Evolutionary conservation across 2,797 vertebrate genomes (phyloP).

Genomic region (Melanotaenia boesemani): DNA sequence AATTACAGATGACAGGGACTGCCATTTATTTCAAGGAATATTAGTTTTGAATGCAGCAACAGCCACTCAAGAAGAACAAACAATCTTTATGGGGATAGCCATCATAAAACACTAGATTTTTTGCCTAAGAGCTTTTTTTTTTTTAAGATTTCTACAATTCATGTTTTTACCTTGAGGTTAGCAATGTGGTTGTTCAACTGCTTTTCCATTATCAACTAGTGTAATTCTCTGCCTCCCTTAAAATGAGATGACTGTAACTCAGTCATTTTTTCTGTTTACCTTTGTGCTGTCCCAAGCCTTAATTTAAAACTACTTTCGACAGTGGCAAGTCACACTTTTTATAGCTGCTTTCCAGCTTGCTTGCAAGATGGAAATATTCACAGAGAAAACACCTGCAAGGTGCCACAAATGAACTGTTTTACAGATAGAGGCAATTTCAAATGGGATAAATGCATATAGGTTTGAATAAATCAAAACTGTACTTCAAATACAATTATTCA

Average conservation of each 20-base stretch:
- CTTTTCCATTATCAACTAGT: background rate
- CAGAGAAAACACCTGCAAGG: background rate
- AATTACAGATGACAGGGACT: slow-evolving; percentile 27
- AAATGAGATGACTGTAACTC: background rate
- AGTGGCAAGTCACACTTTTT: background rate
- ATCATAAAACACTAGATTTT: background rate
- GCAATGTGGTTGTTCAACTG: background rate
- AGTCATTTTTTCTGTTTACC: background rate
- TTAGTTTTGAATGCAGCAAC: slow-evolving; percentile 7
- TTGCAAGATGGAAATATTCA: background rate
- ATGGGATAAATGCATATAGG: background rate
- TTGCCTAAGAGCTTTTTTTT: slow-evolving; percentile 7
- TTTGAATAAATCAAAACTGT: too few species aligned
- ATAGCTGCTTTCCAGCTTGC: background rate
- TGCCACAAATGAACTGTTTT: background rate
- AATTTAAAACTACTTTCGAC: background rate
- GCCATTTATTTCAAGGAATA: slow-evolving; percentile 8
- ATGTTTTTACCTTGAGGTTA: slow-evolving; percentile 17
- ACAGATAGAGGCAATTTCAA: background rate
- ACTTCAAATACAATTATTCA: too few species aligned
- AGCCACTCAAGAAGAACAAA: background rate
- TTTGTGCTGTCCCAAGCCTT: background rate
- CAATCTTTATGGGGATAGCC: background rate
- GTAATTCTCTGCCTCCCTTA: background rate
- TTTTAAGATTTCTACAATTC: background rate